Evolutionary conservation across 2,797 vertebrate genomes (phyloP).

Genomic region (Hyperoplus immaculatus): DNA sequence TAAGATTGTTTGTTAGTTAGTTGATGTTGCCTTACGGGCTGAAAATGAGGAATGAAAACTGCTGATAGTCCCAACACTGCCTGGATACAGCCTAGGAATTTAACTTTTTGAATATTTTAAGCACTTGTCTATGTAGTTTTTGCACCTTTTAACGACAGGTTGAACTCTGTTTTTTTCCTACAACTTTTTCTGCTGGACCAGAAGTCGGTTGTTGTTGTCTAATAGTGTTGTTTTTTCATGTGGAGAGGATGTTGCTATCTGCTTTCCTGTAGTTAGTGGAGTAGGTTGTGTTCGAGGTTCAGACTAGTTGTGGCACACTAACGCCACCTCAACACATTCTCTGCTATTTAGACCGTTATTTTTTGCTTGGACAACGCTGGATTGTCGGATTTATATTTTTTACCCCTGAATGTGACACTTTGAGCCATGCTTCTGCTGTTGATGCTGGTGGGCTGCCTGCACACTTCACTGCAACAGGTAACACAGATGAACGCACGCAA

Average conservation of each 20-base stretch:
- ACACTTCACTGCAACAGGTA: slow-evolving; percentile 70
- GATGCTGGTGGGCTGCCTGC: slow-evolving; percentile 51
- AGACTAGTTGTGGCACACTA: background rate
- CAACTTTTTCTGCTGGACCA: background rate
- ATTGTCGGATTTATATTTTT: slow-evolving; percentile 18
- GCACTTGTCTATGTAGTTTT: background rate
- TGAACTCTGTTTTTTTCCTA: slow-evolving; percentile 16
- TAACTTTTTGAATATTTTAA: background rate
- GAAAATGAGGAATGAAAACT: background rate
- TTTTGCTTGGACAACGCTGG: slow-evolving; percentile 1
- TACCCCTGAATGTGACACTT: slow-evolving; percentile 53
- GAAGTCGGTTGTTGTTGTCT: slow-evolving; percentile 26
- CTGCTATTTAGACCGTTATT: background rate
- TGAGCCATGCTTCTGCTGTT: slow-evolving; percentile 62
- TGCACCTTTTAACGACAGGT: background rate
- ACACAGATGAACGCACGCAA: background rate
- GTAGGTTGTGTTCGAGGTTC: slow-evolving; percentile 6
- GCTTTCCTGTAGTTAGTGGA: slow-evolving; percentile 40
- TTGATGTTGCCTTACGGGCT: slow-evolving; percentile 2
- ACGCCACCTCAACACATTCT: background rate
- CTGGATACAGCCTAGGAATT: slow-evolving; percentile 38
- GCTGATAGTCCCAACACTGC: slow-evolving; percentile 24
- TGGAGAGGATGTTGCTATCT: slow-evolving; percentile 42
- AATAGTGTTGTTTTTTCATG: slow-evolving; percentile 20
- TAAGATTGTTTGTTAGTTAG: slow-evolving; percentile 16